phyloP scores from a whole-genome alignment of 2,888 invertebrate genomes.

The Acronicta alni region DNA sequence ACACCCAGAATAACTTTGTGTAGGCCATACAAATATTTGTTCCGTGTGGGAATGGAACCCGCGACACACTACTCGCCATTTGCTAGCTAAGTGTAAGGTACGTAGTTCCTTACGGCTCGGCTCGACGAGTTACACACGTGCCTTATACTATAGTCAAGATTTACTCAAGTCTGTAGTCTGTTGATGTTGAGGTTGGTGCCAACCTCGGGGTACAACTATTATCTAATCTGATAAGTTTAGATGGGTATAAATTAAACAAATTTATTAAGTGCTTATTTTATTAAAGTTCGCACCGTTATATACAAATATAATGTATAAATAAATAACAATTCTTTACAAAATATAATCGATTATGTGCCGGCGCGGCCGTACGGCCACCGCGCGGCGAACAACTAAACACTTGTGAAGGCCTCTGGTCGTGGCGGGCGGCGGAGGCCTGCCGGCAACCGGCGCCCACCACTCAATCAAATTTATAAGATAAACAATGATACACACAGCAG shows the following conservation, averaged over 20 bases:
- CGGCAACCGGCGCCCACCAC: conserved; percentile 20
- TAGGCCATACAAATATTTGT: no score
- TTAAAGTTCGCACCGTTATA: conserved; percentile 86
- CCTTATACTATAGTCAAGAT: no score
- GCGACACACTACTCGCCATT: no score
- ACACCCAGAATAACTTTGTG: no score
- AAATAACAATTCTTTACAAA: conserved; percentile 88
- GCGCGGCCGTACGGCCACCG: conserved; percentile 34
- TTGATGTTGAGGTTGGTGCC: no score
- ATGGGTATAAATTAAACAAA: conserved; percentile 69
- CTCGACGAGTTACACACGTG: no score
- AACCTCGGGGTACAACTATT: background rate
- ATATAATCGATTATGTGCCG: conserved; percentile 79
- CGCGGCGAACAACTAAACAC: conserved; percentile 70
- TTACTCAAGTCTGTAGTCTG: no score
- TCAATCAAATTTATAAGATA: conserved; percentile 43
- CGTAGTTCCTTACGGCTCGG: no score
- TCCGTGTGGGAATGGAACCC: no score
- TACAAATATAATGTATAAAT: conserved; percentile 88
- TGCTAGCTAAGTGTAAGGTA: no score
- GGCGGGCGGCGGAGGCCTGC: conserved; percentile 13
- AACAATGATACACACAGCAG: conserved; percentile 50
- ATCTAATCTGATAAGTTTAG: no score
- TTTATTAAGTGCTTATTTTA: conserved; percentile 81
- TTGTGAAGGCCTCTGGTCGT: conserved; percentile 78